A percentile compares a stretch with the other conserved stretches of the same genome.
Conservation (phyloP, 2,888 invertebrate species). For the Rhorus exstirpatorius region DNA sequence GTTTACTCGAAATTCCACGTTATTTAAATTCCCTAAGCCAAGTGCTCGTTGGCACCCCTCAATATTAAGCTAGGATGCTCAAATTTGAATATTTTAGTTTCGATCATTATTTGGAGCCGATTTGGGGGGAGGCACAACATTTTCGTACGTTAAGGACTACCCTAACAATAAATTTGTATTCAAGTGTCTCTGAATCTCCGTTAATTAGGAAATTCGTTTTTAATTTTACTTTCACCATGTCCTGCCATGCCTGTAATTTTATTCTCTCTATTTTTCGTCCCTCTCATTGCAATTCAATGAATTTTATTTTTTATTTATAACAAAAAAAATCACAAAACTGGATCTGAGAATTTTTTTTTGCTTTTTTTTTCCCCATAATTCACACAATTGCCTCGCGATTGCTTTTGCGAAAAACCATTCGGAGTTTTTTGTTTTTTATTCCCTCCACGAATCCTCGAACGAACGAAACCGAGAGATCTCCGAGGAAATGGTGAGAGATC, state of each 20-base stretch:
- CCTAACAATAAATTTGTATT: constrained; percentile 34
- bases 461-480: not conserved
- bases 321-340: constrained; percentile 7
- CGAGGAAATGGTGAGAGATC: constrained; percentile 18
- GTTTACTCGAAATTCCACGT: too few relatives aligned
- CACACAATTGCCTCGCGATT: constrained; percentile 19
- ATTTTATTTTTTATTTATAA: too few relatives aligned
- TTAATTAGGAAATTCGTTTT: constrained; percentile 71
- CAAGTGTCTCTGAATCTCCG: constrained; percentile 25
- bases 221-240: constrained; percentile 52
- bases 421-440: not conserved
- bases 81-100: too few relatives aligned
- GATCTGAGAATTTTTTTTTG: not conserved
- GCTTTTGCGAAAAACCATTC: constrained; percentile 6
- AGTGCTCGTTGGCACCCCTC: too few relatives aligned
- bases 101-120: too few relatives aligned
- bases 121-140: too few relatives aligned
- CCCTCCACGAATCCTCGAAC: not conserved
- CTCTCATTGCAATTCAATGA: too few relatives aligned
- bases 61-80: too few relatives aligned
- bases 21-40: too few relatives aligned
- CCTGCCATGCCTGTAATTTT: constrained; percentile 68
- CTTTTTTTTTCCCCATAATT: too few relatives aligned
- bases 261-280: constrained; percentile 64
- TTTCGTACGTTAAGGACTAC: too few relatives aligned